Evolutionary conservation across 1,140 invertebrate genomes (phyloP), one percentile per base, ranked within the genome.

Genomic region (Eupeodes corollae): DNA sequence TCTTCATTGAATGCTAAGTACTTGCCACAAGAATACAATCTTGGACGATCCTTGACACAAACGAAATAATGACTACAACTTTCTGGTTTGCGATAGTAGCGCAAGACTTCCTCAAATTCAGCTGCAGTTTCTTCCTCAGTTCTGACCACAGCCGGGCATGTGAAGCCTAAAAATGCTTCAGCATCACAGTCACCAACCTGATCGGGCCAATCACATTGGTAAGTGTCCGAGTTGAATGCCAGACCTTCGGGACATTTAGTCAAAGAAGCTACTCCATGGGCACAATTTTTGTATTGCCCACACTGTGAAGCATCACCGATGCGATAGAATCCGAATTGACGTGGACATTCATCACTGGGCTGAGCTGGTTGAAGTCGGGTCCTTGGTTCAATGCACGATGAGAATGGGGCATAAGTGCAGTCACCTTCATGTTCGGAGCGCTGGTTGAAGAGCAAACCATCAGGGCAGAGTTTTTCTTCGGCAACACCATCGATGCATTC

Each of bases 181-280:
- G 80, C 80, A 59, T 88, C 81, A 56, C 86, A 89, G 43, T 80
- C 78, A 1, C 72, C 58, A 3, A 86, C 86, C 53, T 84, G 75
- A 70, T 90, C 88, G 1, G 86, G 86, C 88, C 88, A 93, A 52
- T 91, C 86, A 61, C 90, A 91, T 32, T 82, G 76, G 55, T 87
- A 85, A 3, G 70, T 79, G 40, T 81, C 76, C 8, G 79, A 70
- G 59, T 85, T 87, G 66, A 88, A 93, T 6, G 89, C 87, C 13
- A 94, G 69, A 15, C 90, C 90, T 63, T 89, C 86, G 0, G 86
- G 84, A 59, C 88, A 91, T 13, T 78, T 74, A 55, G 63, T 67
- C 14, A 61, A 9, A 13, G 53, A 59, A 34, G 58, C 58, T 19
- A 59, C 61, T 1, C 89, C 89, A 45, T 82, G 81, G 0, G 82